Evolutionary conservation across 2,888 invertebrate genomes (phyloP).

Genomic region (Drosophila sordidapex): DNA sequence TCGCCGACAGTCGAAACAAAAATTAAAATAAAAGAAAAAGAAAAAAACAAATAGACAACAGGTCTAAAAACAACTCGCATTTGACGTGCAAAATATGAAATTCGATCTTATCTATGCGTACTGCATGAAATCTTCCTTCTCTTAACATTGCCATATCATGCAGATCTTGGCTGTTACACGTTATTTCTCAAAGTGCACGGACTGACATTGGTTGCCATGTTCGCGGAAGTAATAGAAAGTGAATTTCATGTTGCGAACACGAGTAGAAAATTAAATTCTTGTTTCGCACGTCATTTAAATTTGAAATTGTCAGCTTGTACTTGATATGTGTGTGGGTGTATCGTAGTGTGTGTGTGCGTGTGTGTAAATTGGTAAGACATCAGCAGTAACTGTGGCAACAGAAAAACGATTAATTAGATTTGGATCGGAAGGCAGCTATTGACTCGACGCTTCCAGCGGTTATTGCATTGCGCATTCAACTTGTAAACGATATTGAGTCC

Average conservation of each 20-base stretch:
- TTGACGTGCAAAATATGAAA: background rate
- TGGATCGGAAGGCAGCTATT: slow-evolving; percentile 40
- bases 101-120: background rate
- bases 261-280: slow-evolving; percentile 83
- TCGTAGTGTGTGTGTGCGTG: slow-evolving; percentile 19
- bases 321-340: slow-evolving; percentile 16
- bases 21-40: background rate
- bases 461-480: slow-evolving; percentile 40
- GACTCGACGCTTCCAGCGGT: slow-evolving; percentile 32
- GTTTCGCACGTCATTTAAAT: slow-evolving; percentile 83
- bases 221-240: slow-evolving; percentile 43
- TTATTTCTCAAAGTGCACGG: slow-evolving; percentile 27
- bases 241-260: slow-evolving; percentile 46
- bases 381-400: slow-evolving; percentile 64
- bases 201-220: slow-evolving; percentile 55
- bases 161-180: background rate
- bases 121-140: background rate
- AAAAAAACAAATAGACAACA: background rate
- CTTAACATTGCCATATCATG: background rate
- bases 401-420: slow-evolving; percentile 82
- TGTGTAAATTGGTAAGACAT: slow-evolving; percentile 40
- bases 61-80: background rate
- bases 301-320: slow-evolving; percentile 70
- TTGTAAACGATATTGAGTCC: slow-evolving; percentile 46
- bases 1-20: slow-evolving; percentile 11